Evolutionary conservation across 1,140 invertebrate genomes (phyloP), one percentile per base, ranked within the genome.

Genomic region (Bombus picipes): DNA sequence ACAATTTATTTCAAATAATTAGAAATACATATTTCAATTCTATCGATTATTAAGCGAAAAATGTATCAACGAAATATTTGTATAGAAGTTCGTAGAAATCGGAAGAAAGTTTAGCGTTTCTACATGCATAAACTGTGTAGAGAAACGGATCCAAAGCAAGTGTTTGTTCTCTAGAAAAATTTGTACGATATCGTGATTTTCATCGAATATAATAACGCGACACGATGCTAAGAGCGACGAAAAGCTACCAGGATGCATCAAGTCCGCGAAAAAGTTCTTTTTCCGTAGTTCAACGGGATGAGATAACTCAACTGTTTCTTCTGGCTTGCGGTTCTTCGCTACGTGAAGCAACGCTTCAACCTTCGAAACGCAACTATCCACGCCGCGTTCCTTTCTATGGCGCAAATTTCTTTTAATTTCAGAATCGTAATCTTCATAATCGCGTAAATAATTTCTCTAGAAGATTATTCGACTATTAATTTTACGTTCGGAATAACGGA

Each of bases 231-330:
- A 22, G 18, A 18, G 47, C 47, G 47, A 18, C 47, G 47, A 53
- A 6, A 53, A 53, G 47, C 47, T 53, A 53, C 18, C 47, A 18
- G 47, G 47, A 53, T 0, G 47, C 22, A 53, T 22, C n/a, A 70
- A 43, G 5, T 18, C 37, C n/a, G 76, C 5, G 76, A 25, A 43
- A 79, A 68, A 79, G 62, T 79, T 79, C 53, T 41, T 39, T 47
- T 32, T 15, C 32, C 43, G 47, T n/a, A 41, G 47, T 81, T 59
- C n/a, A 73, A 81, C 80, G 18, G 18, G 53, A 81, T 37, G 79
- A n/a, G n/a, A 73, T 32, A 81, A 68, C 41, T 79, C 34, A 5
- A 72, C 47, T 10, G 68, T 25, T 73, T 32, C 43, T 62, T 32
- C n/a, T 15, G 68, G 32, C 68, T 71, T 43, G 41, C 32, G 25